phyloP scores from a whole-genome alignment of 1,140 invertebrate species.

The Pogonognathellus flavescens region DNA sequence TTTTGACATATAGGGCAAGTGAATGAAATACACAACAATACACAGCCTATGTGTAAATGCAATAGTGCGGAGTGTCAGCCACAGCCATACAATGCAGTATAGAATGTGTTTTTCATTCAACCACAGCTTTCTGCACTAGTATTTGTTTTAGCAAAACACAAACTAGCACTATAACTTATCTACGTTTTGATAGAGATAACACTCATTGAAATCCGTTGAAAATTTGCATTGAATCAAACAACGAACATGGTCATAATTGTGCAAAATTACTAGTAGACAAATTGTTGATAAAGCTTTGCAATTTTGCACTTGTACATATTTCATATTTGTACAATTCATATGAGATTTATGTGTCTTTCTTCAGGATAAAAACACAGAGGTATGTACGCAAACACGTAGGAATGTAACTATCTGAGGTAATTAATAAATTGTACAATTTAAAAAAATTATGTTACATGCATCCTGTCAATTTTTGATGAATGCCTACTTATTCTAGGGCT shows the following conservation, averaged over 20 bases:
- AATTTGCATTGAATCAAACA: neutral
- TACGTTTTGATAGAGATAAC: slow-evolving; percentile 2
- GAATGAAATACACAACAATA: neutral
- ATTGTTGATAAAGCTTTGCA: neutral
- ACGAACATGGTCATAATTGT: slow-evolving; percentile 1
- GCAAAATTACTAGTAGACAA: slow-evolving; percentile 26
- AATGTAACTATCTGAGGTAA: too few species aligned
- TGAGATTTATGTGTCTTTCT: too few species aligned
- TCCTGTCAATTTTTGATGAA: too few species aligned
- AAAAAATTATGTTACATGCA: too few species aligned
- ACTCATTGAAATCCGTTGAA: slow-evolving; percentile 18
- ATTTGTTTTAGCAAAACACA: slow-evolving; percentile 7
- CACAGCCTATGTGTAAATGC: neutral
- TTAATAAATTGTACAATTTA: too few species aligned
- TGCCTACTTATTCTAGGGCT: too few species aligned
- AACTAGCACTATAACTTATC: slow-evolving; percentile 5
- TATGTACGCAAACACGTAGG: too few species aligned
- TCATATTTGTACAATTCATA: too few species aligned
- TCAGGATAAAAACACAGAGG: too few species aligned
- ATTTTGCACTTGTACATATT: neutral
- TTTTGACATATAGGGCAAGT: slow-evolving; percentile 26
- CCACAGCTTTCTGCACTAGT: neutral
- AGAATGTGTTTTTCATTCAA: slow-evolving; percentile 16
- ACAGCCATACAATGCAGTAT: neutral
- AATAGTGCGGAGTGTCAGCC: neutral